Evolutionary conservation across 2,888 invertebrate genomes (phyloP).

Genomic region (Cephus pulcher): DNA sequence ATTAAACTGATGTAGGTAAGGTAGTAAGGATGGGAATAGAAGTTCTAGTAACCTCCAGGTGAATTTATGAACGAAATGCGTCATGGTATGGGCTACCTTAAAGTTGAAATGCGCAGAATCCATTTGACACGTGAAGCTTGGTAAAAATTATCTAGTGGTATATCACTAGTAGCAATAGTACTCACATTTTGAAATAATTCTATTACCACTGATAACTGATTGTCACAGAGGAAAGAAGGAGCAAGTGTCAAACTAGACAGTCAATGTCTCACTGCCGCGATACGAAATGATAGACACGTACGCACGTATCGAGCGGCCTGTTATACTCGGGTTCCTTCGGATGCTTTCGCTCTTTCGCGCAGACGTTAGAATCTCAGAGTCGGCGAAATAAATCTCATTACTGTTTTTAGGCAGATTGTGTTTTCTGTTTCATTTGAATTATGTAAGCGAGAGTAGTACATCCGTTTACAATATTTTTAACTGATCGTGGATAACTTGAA

Average conservation of each 20-base stretch:
- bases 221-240: neutral
- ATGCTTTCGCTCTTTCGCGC: constrained; percentile 1
- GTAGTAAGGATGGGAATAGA: neutral
- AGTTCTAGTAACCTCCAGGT: neutral
- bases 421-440: neutral
- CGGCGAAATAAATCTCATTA: neutral
- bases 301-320: constrained; percentile 5
- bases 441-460: neutral
- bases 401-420: neutral
- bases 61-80: neutral
- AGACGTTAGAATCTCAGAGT: neutral
- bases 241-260: neutral
- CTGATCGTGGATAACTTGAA: neutral
- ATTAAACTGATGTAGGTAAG: neutral
- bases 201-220: neutral
- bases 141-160: neutral
- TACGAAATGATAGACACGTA: constrained; percentile 7
- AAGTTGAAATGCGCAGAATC: neutral
- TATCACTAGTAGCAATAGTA: neutral
- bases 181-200: neutral
- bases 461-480: neutral
- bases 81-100: neutral
- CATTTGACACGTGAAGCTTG: neutral
- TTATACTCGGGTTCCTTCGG: constrained; percentile 1
- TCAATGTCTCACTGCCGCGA: neutral